Evolutionary conservation across 2,888 invertebrate species (phyloP).

Genomic region (Coelogynopora nodosa): DNA sequence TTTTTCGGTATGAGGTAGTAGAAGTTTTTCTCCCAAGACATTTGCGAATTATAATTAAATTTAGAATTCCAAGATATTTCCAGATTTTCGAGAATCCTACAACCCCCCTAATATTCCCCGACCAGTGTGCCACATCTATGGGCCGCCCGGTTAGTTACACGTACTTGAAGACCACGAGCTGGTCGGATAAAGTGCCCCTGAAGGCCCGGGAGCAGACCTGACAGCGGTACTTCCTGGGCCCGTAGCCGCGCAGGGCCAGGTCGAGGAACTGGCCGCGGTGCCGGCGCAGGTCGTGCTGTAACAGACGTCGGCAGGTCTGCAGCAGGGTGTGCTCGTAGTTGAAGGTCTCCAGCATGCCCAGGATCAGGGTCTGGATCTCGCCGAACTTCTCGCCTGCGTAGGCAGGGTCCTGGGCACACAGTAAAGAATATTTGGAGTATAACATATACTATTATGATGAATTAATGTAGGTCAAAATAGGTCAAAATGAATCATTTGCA

Average conservation of each 20-base stretch:
- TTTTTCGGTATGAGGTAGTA: too few relatives aligned
- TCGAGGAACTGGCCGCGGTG: not conserved
- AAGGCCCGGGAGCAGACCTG: not conserved
- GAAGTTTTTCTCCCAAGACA: too few relatives aligned
- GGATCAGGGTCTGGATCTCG: constrained; percentile 65
- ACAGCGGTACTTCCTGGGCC: constrained; percentile 25
- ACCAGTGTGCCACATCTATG: too few relatives aligned
- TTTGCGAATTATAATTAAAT: too few relatives aligned
- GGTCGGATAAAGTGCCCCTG: not conserved
- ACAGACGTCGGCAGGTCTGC: constrained; percentile 68
- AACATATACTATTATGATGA: too few relatives aligned
- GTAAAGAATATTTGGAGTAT: too few relatives aligned
- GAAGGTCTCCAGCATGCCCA: constrained; percentile 72
- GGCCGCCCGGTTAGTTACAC: too few relatives aligned
- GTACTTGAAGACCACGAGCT: constrained; percentile 3
- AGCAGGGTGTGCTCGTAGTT: constrained; percentile 71
- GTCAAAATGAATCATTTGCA: not conserved
- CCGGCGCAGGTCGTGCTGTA: constrained; percentile 70
- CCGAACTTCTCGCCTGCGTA: constrained; percentile 65
- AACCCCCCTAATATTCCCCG: too few relatives aligned
- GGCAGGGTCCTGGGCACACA: constrained; percentile 62
- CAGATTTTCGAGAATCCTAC: too few relatives aligned
- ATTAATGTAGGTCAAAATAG: not conserved
- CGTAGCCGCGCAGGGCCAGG: not conserved
- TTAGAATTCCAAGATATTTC: too few relatives aligned